Evolutionary conservation across 2,113 vertebrate species (phyloP), one percentile per base, ranked within the genome.

Genomic region (Labeo rohita): DNA sequence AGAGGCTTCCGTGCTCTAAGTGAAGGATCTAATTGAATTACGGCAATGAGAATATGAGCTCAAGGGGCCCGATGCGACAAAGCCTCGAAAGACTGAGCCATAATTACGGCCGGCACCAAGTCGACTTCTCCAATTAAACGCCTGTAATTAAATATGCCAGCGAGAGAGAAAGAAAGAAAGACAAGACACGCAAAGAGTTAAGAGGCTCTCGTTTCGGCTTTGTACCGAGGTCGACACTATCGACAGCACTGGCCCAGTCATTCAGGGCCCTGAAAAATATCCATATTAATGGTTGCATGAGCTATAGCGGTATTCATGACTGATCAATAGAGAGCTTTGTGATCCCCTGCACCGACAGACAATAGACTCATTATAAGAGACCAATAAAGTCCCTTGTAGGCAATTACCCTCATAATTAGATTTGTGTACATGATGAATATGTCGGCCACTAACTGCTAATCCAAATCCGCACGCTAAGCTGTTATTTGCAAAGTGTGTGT

Each of bases 1-100:
- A 86, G 82, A 63, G 61, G 52, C 54, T 80, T 54, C 78, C 49
- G 34, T 59, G 16, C n/a, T 88, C 43, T 84, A 85, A 83, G 81
- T 80, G 82, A 87, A 84, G 85, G 59, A 72, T 82, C 84, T 89
- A 89, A 88, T 89, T 89, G 85, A 90, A 91, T 90, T 91, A 88
- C 34, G 56, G 63, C 61, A 9, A 47, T 39, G 80, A 54, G 70
- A 66, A 87, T 86, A 56, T 73, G 73, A 45, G 80, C 86, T 87
- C 66, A 68, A 73, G 84, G 84, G 89, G 88, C 83, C 81, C 56
- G 49, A 85, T 70, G 84, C 84, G 81, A 84, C 73, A 34, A 47
- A 72, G 72, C 80, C 88, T 80, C 80, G 8, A 76, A 88, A 87
- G 80, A 89, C 76, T 70, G 54, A 84, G 77, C 80, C 75, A 78